phyloP scores from a whole-genome alignment of 2,113 vertebrate species.

The Etheostoma cragini region DNA sequence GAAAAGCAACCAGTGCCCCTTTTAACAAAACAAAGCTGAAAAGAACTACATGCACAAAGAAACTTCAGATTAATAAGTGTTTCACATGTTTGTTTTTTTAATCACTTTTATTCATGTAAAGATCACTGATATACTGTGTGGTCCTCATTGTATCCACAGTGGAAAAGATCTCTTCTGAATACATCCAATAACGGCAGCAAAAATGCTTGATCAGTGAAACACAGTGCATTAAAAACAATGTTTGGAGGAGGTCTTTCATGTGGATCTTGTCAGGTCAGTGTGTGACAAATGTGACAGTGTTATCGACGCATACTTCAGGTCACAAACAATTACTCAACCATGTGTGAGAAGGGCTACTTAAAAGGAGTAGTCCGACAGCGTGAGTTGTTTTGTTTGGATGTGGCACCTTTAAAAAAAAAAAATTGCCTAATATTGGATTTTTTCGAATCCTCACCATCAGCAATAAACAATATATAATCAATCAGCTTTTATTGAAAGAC shows the following conservation, averaged over 20 bases:
- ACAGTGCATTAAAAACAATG: constrained; percentile 18
- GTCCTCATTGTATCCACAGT: not conserved
- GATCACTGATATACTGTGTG: not conserved
- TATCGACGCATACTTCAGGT: not conserved
- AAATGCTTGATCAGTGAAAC: constrained; percentile 23
- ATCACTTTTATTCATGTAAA: constrained; percentile 9
- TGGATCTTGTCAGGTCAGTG: too few relatives aligned
- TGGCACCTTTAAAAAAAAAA: too few relatives aligned
- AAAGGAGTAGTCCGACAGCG: not conserved
- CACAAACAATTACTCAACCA: not conserved
- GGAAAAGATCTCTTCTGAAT: constrained; percentile 13
- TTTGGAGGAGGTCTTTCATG: constrained; percentile 36
- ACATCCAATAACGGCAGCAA: constrained; percentile 11
- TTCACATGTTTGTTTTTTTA: not conserved
- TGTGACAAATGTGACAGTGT: not conserved
- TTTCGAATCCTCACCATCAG: not conserved
- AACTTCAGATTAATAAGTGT: not conserved
- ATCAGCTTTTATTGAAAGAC: not conserved
- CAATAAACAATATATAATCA: not conserved
- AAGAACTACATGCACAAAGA: not conserved
- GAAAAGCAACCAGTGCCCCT: not conserved
- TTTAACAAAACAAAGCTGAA: not conserved
- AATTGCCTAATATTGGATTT: not conserved
- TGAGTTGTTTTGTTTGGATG: not conserved
- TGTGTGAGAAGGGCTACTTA: not conserved